Base-by-base conservation (phyloP, 2,797 vertebrate genomes). In the Decapterus maruadsi region DNA sequence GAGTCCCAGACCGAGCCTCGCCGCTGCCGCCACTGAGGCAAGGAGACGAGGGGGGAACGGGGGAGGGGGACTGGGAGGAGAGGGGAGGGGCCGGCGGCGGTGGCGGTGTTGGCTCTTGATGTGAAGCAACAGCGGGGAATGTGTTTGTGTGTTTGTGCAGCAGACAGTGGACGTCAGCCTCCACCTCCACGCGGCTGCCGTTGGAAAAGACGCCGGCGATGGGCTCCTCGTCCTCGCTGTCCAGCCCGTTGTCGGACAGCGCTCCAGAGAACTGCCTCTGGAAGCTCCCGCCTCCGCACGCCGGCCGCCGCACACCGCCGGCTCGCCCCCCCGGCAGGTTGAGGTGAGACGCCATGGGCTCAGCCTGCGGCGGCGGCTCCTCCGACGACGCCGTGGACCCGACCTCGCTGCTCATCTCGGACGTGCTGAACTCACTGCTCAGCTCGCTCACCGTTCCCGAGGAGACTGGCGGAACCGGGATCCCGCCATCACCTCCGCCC, bases 331-430 rank as follows among this genome's bases (percentile, higher is more conserved):
- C 26, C 26, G 4, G 75, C 38, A 69, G 72, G 81, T 54, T 81
- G 8, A 60, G 62, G 40, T 87, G 87, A 4, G 82, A 46, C 0
- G 77, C 1, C 20, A 26, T 26, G 1, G 86, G 83, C 69, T 95
- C 88, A 2, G 82, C 10, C 0, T 93, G 94, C 53, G 94, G 90
- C 0, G 95, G 93, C 0, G 96, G 95, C 2, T 98, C 98, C 80
- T 99, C 98, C 0, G 99, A 98, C 0, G 98, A 99, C 1, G 97
- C 98, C 0, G 97, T 99, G 69, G 98, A 99, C 0, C 98, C 98
- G 77, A 99, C 98, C 93, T 99, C 98, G 0, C 98, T 99, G 93
- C 98, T 99, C 97, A 99, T 99, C 85, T 99, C 98, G 0, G 98
- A 99, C 0, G 97, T 96, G 78, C 98, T 99, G 73, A 99, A 96